These are phyloP conservation scores for Dendrolimus punctatus DNA, from an alignment of 1,140 invertebrate genomes.

Conservation along the genomic window DNA sequence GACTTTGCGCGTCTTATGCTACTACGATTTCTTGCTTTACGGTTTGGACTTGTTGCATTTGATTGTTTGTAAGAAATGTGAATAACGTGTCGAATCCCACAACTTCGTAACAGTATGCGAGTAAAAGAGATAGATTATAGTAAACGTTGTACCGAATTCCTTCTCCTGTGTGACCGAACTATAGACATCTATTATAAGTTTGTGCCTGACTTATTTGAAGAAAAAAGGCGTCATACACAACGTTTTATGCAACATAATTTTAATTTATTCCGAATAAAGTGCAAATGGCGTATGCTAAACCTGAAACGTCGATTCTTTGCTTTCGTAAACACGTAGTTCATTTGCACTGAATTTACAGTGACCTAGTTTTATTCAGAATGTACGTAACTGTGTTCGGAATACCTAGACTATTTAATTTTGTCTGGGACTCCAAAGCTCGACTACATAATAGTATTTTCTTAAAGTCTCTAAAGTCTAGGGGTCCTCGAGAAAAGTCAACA, in stretches of 20 bases:
- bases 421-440: background rate
- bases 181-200: background rate
- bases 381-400: slow-evolving; percentile 6
- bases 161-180: too few relatives aligned
- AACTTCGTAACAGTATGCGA: too few relatives aligned
- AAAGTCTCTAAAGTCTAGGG: too few relatives aligned
- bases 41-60: too few relatives aligned
- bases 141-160: too few relatives aligned
- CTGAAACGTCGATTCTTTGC: slow-evolving; percentile 8
- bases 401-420: slow-evolving; percentile 14
- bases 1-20: too few relatives aligned
- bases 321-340: slow-evolving; percentile 17
- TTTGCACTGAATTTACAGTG: slow-evolving; percentile 26
- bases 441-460: too few relatives aligned
- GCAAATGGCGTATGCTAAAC: background rate
- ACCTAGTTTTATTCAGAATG: slow-evolving; percentile 25
- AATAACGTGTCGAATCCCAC: too few relatives aligned
- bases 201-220: background rate
- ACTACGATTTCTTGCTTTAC: too few relatives aligned
- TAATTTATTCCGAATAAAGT: background rate
- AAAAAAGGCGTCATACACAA: slow-evolving; percentile 1
- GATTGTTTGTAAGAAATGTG: too few relatives aligned
- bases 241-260: background rate
- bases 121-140: too few relatives aligned
- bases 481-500: background rate